Evolutionary conservation across 2,113 vertebrate species (phyloP), one percentile per base, ranked within the genome.

Genomic region (Muntiacus reevesi): DNA sequence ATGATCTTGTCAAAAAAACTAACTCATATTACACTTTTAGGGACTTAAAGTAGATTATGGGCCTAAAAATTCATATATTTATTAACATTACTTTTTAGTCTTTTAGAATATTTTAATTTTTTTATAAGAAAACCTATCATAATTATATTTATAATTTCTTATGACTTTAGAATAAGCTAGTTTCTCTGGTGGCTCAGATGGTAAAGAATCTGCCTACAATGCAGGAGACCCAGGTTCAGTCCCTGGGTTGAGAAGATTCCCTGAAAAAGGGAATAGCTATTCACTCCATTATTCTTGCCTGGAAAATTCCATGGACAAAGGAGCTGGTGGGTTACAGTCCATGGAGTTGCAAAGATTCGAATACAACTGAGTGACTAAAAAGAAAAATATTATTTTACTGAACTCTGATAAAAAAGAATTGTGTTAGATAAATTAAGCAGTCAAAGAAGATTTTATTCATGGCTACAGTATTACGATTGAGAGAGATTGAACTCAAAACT

Each of bases 1-100:
- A 5, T 90, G 23, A 87, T 71, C 64, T 89, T 83, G 28, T 67
- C 10, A 62, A 95, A 95, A 92, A 94, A 87, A 23, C 9, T 59
- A 94, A 64, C 2, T 40, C 1, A 60, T 45, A 50, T 52, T 88
- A 82, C 7, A 87, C 52, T 92, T 55, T 91, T 59, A 82, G 83
- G 81, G 43, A 82, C 5, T 62, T 57, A 88, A 81, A 62, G 79
- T 36, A 64, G 17, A 88, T 83, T 55, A 55, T 30, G 33, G 5
- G 81, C 21, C 12, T 89, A 64, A 92, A 16, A 89, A 47, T 82
- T 85, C 15, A 59, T 17, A 89, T 64, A 96, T 36, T 71, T 95
- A 4, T 78, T 87, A 50, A 30, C 3, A 47, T 76, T 94, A 89
- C 12, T 55, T 93, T 89, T 90, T 47, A 94, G 2, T 71, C 74